Evolutionary conservation across 2,113 vertebrate species (phyloP).

Genomic region (Anarhynchus alexandrinus): DNA sequence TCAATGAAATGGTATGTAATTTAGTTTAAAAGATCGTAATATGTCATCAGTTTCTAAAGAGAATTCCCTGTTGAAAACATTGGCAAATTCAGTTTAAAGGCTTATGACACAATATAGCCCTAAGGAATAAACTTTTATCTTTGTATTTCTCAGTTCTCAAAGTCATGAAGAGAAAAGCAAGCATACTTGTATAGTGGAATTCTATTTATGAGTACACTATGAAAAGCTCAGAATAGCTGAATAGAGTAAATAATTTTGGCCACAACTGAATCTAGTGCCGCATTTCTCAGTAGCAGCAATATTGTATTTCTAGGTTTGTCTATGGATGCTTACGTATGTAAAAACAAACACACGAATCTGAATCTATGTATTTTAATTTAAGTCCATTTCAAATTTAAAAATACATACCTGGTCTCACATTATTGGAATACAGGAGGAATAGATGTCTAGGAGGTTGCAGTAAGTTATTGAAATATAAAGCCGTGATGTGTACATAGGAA

Average conservation of each 20-base stretch:
- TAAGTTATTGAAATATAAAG: neutral
- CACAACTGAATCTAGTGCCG: neutral
- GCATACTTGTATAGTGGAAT: neutral
- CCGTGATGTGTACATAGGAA: neutral
- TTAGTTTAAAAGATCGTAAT: constrained; percentile 25
- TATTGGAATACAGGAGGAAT: neutral
- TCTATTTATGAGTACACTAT: neutral
- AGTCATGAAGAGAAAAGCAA: constrained; percentile 8
- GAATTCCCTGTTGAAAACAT: constrained; percentile 51
- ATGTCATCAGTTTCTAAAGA: constrained; percentile 43
- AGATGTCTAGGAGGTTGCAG: neutral
- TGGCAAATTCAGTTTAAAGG: constrained; percentile 48
- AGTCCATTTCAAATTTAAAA: neutral
- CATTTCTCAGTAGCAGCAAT: neutral
- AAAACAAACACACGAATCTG: neutral
- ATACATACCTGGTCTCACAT: neutral
- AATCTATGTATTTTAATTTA: neutral
- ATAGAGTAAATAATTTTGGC: neutral
- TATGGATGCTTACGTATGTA: neutral
- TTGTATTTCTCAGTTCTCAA: constrained; percentile 13
- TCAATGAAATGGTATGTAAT: constrained; percentile 11
- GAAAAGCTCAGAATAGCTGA: neutral
- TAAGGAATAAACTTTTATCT: constrained; percentile 52
- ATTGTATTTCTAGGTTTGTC: neutral
- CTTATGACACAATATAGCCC: constrained; percentile 34